Evolutionary conservation across 2,113 vertebrate species (phyloP), one percentile per base, ranked within the genome.

Genomic region (Halcyon senegalensis): DNA sequence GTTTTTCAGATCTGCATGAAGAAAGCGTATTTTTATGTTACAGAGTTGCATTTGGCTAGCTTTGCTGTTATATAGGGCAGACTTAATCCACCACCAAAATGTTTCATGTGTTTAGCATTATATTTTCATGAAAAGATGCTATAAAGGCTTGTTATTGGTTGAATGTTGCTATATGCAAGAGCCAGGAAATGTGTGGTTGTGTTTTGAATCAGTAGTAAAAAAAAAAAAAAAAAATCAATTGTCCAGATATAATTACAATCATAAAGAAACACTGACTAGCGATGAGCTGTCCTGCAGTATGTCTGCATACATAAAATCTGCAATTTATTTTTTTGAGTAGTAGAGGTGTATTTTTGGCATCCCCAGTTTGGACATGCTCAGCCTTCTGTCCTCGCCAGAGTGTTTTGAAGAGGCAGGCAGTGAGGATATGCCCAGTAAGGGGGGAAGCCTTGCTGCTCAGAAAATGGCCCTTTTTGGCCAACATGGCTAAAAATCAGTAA

Each of bases 351-450:
- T 2, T 82, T 89, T 7, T 13, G 14, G 23, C 23, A 84, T 13
- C n/a, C 84, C 37, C 18, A 3, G 14, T 50, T 58, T 23, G 30
- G 51, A 41, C 0, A 23, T 1, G 1, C 35, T 19, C 10, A 35
- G 37, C 19, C 7, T 15, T 48, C 28, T 30, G 27, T 27, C 31
- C 44, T 15, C 11, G 11, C 14, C 8, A 23, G 28, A 9, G 16
- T 7, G 23, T 6, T 35, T 16, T 31, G 41, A 58, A 51, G 30
- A 77, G 10, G 16, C 8, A 16, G 20, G 16, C 21, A 39, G 43
- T 1, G 5, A 25, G 7, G 14, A 23, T 4, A 10, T 0, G 18
- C 7, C 31, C 2, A 41, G 44, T 14, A 51, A 43, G 25, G 0
- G 11, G 53, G 17, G 16, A 62, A 70, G 13, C 33, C 23, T 23